phyloP scores from a whole-genome alignment of 1,140 invertebrate genomes.

The Lanistes nyassanus region DNA sequence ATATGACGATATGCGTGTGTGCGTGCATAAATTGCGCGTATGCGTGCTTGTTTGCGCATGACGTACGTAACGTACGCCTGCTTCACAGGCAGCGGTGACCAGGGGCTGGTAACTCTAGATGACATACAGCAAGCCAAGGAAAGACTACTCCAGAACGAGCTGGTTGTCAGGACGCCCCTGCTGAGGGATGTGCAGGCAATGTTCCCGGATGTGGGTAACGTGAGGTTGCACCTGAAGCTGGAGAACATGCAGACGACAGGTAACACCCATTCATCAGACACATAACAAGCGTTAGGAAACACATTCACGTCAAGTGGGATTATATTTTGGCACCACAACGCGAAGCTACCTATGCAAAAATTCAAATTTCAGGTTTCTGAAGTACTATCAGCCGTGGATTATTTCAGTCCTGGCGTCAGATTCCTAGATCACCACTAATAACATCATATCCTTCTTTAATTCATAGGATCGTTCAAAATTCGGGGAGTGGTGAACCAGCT shows the following conservation, averaged over 20 bases:
- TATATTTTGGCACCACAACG: too few relatives aligned
- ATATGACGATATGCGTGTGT: constrained; percentile 1
- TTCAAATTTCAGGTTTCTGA: too few relatives aligned
- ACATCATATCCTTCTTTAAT: constrained; percentile 13
- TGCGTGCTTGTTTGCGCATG: too few relatives aligned
- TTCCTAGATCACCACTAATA: too few relatives aligned
- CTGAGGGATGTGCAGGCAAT: constrained; percentile 40
- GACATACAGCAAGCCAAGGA: constrained; percentile 35
- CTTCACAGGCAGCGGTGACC: not conserved
- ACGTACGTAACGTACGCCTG: too few relatives aligned
- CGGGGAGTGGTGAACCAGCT: constrained; percentile 58
- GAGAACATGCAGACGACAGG: constrained; percentile 61
- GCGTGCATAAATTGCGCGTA: not conserved
- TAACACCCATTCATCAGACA: constrained; percentile 26
- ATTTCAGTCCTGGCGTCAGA: too few relatives aligned
- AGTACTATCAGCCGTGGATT: too few relatives aligned
- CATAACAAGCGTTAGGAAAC: too few relatives aligned
- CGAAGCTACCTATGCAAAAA: too few relatives aligned
- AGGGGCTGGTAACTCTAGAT: constrained; percentile 33
- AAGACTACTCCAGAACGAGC: constrained; percentile 30
- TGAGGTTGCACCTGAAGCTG: constrained; percentile 56
- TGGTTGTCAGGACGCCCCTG: constrained; percentile 48
- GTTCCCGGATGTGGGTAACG: constrained; percentile 38
- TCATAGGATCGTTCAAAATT: constrained; percentile 61
- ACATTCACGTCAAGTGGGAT: too few relatives aligned